Percentiles rank a stretch among this genome's conserved stretches.
phyloP scores from a whole-genome alignment of 2,888 invertebrate species.

The Craniophora ligustri region DNA sequence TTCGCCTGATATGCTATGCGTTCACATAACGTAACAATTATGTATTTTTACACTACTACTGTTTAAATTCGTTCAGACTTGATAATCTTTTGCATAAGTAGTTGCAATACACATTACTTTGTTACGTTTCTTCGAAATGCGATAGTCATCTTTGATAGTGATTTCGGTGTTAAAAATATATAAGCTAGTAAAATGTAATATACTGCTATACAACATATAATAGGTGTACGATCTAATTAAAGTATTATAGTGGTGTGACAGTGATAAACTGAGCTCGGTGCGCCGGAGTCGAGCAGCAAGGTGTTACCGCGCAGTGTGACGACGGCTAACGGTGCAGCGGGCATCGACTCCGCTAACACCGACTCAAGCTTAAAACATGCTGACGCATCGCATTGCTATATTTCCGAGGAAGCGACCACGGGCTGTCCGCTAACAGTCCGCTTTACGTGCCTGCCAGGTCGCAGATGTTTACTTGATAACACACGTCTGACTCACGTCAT shows the following conservation, averaged over 20 bases:
- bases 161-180: too few species aligned
- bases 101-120: too few species aligned
- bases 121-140: background rate
- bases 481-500: conserved; percentile 71
- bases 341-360: conserved; percentile 77
- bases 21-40: too few species aligned
- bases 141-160: too few species aligned
- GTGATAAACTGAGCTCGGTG: conserved; percentile 42
- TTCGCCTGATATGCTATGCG: too few species aligned
- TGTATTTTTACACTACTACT: too few species aligned
- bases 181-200: too few species aligned
- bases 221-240: conserved; percentile 9
- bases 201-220: too few species aligned
- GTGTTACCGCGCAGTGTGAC: conserved; percentile 56
- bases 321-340: conserved; percentile 80
- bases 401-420: conserved; percentile 68
- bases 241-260: conserved; percentile 21
- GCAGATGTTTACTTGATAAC: conserved; percentile 77
- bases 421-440: conserved; percentile 62
- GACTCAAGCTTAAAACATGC: conserved; percentile 71
- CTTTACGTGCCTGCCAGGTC: conserved; percentile 65
- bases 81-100: too few species aligned
- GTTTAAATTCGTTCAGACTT: too few species aligned
- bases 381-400: conserved; percentile 74
- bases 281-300: conserved; percentile 24